Conservation (phyloP, 2,888 invertebrate species). For the Lamellibrachia satsuma region DNA sequence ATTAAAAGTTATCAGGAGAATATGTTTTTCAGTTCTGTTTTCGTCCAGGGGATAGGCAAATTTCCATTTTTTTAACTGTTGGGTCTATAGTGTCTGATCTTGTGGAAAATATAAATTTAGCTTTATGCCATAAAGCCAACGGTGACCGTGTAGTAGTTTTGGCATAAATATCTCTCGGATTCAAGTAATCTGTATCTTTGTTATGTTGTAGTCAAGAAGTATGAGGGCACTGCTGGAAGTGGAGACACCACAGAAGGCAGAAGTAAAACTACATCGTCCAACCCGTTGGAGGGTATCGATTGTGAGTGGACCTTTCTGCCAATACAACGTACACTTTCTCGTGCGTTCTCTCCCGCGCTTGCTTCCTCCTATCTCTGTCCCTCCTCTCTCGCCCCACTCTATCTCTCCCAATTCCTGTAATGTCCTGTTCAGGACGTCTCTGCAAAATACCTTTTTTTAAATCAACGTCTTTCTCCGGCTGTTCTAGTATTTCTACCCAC, state of each 20-base stretch:
- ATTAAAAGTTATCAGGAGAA: not conserved
- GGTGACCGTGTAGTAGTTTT: not conserved
- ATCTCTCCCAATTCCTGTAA: too few relatives aligned
- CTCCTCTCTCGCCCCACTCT: too few relatives aligned
- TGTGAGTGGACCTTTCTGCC: conserved; percentile 49
- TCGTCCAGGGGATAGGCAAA: too few relatives aligned
- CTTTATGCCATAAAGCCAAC: too few relatives aligned
- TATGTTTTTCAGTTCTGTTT: not conserved
- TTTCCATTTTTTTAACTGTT: too few relatives aligned
- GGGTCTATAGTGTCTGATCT: not conserved
- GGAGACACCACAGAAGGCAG: not conserved
- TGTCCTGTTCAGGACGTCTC: too few relatives aligned
- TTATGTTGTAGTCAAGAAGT: conserved; percentile 71
- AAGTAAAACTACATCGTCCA: conserved; percentile 65
- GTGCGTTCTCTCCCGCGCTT: too few relatives aligned
- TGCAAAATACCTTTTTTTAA: too few relatives aligned
- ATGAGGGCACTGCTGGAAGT: conserved; percentile 70
- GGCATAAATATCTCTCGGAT: not conserved
- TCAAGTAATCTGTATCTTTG: not conserved
- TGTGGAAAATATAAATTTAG: not conserved
- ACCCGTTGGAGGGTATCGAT: conserved; percentile 61
- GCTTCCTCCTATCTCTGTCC: too few relatives aligned
- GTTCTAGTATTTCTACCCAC: too few relatives aligned
- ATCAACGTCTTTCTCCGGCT: too few relatives aligned
- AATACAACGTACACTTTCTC: not conserved